Base-by-base conservation (phyloP, 2,113 vertebrate species). In the Hyperopisus bebe region DNA sequence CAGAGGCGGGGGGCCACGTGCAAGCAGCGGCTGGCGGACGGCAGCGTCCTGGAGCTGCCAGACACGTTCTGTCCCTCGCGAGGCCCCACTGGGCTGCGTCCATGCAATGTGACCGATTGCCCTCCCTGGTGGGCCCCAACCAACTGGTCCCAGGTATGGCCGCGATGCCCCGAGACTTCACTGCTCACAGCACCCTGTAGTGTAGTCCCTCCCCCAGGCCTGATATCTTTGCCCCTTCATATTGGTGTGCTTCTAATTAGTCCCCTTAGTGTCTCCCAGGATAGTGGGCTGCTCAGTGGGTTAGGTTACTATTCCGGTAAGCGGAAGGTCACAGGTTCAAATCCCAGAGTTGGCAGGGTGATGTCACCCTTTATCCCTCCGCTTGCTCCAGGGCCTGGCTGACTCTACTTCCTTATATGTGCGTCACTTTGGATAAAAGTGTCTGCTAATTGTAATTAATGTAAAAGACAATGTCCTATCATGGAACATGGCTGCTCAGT, bases 1-100 rank as follows among this genome's bases (percentile, higher is more conserved):
- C 97, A 97, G 94, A 96, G 90, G 82, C 95, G 97, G 24, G 95
- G 95, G 6, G 92, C 94, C 4, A 50, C 96, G 89, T 99, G 98
- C 93, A 98, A 97, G 93, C 98, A 98, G 91, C 96, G 94, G 1
- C 93, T 98, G 92, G 97, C 98, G 3, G 98, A 99, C 53, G 98
- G 98, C 88, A 99, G 97, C 91, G 92, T 97, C 80, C 90, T 98
- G 89, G 97, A 98, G 88, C 92, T 98, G 90, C 97, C 97, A 0
- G 97, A 98, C 88, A 96, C 97, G 0, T 98, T 98, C 93, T 99
- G 98, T 90, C 95, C 97, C 0, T 85, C 92, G 11, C 92, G 92
- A 15, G 96, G 92, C 55, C 96, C 94, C 0, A 0, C 90, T 39
- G 94, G 91, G 88, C 95, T 97, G 47, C 96, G 97, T 92, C 83